Conservation (phyloP, 2,888 invertebrate genomes). For the Augiades crinisus region DNA sequence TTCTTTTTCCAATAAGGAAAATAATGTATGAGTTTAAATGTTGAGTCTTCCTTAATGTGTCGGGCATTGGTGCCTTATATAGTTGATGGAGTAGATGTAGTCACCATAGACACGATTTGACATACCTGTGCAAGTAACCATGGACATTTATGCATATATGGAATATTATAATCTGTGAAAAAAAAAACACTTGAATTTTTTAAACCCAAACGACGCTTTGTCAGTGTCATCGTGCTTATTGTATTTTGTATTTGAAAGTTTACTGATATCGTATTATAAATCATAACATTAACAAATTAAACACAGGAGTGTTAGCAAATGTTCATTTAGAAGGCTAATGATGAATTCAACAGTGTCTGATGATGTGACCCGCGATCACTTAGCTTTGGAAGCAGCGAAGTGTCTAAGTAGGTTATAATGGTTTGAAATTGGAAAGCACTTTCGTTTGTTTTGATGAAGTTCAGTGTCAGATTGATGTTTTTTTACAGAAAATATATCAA, state of each 20-base stretch:
- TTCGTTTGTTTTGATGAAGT: constrained; percentile 43
- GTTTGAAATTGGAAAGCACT: constrained; percentile 60
- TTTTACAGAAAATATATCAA: constrained; percentile 66
- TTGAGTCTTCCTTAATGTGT: no score
- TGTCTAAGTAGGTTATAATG: constrained; percentile 72
- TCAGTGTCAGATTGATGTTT: constrained; percentile 28
- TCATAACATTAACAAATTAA: constrained; percentile 24
- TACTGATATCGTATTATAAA: constrained; percentile 30
- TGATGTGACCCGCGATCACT: constrained; percentile 62
- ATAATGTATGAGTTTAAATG: no score
- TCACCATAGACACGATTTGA: no score
- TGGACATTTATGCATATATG: not conserved
- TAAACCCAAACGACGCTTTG: constrained; percentile 40
- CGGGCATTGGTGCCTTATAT: no score
- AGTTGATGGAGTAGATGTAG: no score
- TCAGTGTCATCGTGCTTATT: constrained; percentile 9
- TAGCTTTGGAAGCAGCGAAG: constrained; percentile 61
- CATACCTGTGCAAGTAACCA: no score
- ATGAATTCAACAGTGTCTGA: constrained; percentile 73
- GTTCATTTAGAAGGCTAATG: constrained; percentile 50
- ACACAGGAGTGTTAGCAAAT: constrained; percentile 35
- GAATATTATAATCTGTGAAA: not conserved
- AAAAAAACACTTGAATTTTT: constrained; percentile 38
- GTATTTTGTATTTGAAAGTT: constrained; percentile 16
- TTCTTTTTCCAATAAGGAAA: no score